Evolutionary conservation across 2,888 invertebrate genomes (phyloP), one percentile per base, ranked within the genome.

Genomic region (Gryllus longicercus): DNA sequence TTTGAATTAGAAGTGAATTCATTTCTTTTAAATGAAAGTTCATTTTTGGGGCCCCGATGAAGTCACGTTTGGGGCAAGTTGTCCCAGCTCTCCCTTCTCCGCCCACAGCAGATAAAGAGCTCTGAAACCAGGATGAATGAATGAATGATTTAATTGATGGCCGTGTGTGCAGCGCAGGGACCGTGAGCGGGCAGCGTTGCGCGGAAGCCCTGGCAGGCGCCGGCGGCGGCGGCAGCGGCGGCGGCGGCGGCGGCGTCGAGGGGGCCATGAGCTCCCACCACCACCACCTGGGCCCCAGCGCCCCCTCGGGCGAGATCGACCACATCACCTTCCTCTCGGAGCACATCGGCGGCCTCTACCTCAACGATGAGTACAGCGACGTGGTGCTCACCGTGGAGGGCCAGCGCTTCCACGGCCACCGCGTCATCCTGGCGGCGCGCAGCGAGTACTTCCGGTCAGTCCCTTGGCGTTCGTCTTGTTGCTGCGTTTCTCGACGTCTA

Each of bases 391-490:
- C 96, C 74, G 96, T 99, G 78, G 96, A 96, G 86, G 94, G 93
- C 82, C 89, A 91, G 82, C 87, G 88, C 84, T 91, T 94, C 82
- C 90, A 90, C 84, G 93, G 92, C 18, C 95, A 95, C 85, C 92
- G 92, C 86, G 92, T 98, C 10, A 95, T 99, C 84, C 90, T 99
- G 80, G 99, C 99, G 0, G 95, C 97, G 50, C 91, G 99, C 85
- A 97, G 98, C 86, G 96, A 98, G 85, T 99, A 98, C 88, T 99
- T 99, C 87, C 90, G 97, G 86, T 98, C 93, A 14, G 18, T 77
- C 16, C 5, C 5, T 8, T 38, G 8, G 8, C 8, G 4, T 38
- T 38, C 8, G 38, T 38, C 38, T 38, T 38, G 1, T 38, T 38
- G 38, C 1, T 38, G 5, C 1, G 5, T 38, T 38, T 38, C 38